These are phyloP conservation scores for Nebria brevicollis DNA, from an alignment of 2,888 invertebrate species.

Conservation along the genomic window DNA sequence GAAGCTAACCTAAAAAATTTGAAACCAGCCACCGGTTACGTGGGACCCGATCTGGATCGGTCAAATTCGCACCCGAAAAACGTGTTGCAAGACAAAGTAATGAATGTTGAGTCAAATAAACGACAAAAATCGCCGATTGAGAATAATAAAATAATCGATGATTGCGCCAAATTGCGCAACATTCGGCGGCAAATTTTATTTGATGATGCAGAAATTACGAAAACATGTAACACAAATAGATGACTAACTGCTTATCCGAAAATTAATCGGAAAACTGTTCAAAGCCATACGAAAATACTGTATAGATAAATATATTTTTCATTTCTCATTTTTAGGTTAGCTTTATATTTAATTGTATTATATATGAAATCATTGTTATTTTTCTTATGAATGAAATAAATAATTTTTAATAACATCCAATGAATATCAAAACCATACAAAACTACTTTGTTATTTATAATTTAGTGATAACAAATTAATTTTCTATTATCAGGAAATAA, in stretches of 20 bases:
- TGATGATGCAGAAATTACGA: conserved; percentile 53
- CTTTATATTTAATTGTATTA: conserved; percentile 3
- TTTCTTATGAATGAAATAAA: neutral
- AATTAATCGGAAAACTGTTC: conserved; percentile 21
- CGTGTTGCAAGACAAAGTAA: conserved; percentile 65
- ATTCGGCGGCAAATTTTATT: conserved; percentile 59
- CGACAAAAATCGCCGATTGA: neutral
- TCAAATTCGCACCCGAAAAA: conserved; percentile 62
- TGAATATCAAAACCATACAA: neutral
- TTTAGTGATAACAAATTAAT: no score
- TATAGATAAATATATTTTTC: conserved; percentile 42
- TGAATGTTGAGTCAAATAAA: conserved; percentile 60
- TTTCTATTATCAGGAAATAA: no score
- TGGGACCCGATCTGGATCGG: conserved; percentile 60
- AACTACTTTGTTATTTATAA: no score
- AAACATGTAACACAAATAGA: conserved; percentile 49
- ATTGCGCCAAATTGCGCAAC: conserved; percentile 53
- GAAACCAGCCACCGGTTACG: conserved; percentile 66
- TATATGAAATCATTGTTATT: conserved; percentile 4
- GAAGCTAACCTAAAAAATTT: conserved; percentile 57
- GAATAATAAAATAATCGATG: neutral
- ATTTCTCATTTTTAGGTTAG: neutral
- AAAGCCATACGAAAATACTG: conserved; percentile 40
- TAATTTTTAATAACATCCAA: neutral
- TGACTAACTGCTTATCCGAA: conserved; percentile 49